phyloP scores from a whole-genome alignment of 2,113 vertebrate genomes.

The Chiloscyllium plagiosum region DNA sequence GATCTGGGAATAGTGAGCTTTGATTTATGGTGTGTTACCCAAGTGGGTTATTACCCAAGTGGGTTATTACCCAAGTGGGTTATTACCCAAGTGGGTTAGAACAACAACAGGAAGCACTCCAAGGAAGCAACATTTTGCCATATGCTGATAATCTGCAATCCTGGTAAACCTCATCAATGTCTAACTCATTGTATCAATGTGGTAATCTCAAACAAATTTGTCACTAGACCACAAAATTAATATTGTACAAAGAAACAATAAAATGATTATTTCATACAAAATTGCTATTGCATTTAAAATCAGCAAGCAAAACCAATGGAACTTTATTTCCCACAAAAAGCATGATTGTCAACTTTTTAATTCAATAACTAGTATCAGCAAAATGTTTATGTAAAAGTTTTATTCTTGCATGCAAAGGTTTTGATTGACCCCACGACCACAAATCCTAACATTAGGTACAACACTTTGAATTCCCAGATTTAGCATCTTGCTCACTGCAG shows the following conservation, averaged over 20 bases:
- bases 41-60: too few species aligned
- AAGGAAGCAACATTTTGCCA: background rate
- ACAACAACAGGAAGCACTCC: background rate
- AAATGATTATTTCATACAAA: background rate
- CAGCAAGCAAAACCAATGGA: background rate
- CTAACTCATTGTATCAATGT: background rate
- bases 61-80: too few species aligned
- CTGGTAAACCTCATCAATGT: background rate
- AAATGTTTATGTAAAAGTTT: background rate
- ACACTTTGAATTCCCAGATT: background rate
- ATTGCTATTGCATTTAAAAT: background rate
- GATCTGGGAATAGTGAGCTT: too few species aligned
- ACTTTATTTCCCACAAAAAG: background rate
- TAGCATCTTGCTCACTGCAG: background rate
- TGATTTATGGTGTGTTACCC: too few species aligned
- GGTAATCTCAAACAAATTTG: background rate
- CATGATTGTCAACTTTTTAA: background rate
- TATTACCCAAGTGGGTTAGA: too few species aligned
- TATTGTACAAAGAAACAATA: background rate
- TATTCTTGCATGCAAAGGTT: background rate
- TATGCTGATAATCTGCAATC: background rate
- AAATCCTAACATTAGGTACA: background rate
- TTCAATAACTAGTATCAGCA: background rate
- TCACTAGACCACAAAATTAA: background rate
- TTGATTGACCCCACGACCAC: background rate